A percentile compares a stretch with the other conserved stretches of the same genome.
These are phyloP conservation scores for Poecilia velifera DNA, from an alignment of 2,797 vertebrate genomes.

Conservation along the genomic window DNA sequence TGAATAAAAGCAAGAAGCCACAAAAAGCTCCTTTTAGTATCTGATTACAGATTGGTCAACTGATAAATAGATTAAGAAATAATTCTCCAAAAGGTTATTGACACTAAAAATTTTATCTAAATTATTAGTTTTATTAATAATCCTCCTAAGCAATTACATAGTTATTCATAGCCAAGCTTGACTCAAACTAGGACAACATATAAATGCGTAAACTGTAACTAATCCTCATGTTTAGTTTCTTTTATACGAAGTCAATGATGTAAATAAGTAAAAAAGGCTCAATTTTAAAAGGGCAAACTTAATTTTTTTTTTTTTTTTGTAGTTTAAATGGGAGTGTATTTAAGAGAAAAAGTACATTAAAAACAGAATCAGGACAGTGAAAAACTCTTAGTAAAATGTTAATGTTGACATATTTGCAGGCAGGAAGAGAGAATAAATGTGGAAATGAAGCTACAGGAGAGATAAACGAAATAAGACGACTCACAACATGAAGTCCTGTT, in stretches of 20 bases:
- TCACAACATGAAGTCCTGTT: conserved; percentile 99
- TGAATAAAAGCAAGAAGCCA: conserved; percentile 7
- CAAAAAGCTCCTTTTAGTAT: conserved; percentile 31
- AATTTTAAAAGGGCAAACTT: not conserved
- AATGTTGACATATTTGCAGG: not conserved
- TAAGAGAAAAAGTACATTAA: too few relatives aligned
- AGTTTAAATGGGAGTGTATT: not conserved
- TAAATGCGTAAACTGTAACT: too few relatives aligned
- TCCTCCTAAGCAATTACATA: too few relatives aligned
- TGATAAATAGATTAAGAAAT: conserved; percentile 9
- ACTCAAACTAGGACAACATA: too few relatives aligned
- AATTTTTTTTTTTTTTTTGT: not conserved
- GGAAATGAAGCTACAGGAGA: not conserved
- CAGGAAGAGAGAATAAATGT: not conserved
- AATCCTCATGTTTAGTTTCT: not conserved
- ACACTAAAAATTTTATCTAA: too few relatives aligned
- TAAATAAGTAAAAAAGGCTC: not conserved
- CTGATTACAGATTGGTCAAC: conserved; percentile 29
- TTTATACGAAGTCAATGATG: not conserved
- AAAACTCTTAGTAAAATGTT: not conserved
- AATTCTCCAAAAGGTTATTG: too few relatives aligned
- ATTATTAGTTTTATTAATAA: too few relatives aligned
- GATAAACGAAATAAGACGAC: conserved; percentile 61
- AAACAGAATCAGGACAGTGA: not conserved
- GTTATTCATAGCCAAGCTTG: too few relatives aligned